Conservation (phyloP, 1,140 invertebrate species). For the Lordiphosa mommai region DNA sequence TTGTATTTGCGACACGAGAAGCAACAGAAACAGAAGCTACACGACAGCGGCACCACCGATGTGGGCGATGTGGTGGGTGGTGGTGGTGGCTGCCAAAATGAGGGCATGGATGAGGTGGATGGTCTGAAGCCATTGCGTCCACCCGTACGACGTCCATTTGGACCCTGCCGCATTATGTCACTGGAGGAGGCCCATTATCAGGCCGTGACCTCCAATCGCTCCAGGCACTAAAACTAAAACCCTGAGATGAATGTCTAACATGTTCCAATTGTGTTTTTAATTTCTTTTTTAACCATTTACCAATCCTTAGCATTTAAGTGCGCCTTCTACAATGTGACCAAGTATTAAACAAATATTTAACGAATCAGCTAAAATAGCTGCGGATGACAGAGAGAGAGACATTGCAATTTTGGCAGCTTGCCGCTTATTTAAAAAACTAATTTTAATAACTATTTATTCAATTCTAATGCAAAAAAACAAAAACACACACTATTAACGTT, state of each 20-base stretch:
- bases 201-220: conserved; percentile 33
- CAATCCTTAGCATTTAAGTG: conserved; percentile 34
- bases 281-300: conserved; percentile 20
- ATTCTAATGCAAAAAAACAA: neutral
- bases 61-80: conserved; percentile 33
- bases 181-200: conserved; percentile 60
- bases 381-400: conserved; percentile 10
- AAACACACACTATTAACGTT: no score
- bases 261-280: conserved; percentile 13
- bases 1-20: conserved; percentile 89
- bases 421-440: conserved; percentile 36
- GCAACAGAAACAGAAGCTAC: conserved; percentile 83
- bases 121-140: conserved; percentile 53
- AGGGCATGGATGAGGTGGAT: conserved; percentile 71
- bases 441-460: conserved; percentile 61
- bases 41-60: conserved; percentile 56
- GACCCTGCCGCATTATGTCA: conserved; percentile 55
- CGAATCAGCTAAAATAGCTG: neutral
- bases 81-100: conserved; percentile 68
- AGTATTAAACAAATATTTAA: conserved; percentile 40
- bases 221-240: conserved; percentile 38
- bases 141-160: conserved; percentile 67
- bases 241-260: no score
- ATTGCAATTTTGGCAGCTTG: conserved; percentile 60
- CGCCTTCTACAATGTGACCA: conserved; percentile 29